phyloP scores from a whole-genome alignment of 2,113 vertebrate genomes.

The Salvelinus sp. region DNA sequence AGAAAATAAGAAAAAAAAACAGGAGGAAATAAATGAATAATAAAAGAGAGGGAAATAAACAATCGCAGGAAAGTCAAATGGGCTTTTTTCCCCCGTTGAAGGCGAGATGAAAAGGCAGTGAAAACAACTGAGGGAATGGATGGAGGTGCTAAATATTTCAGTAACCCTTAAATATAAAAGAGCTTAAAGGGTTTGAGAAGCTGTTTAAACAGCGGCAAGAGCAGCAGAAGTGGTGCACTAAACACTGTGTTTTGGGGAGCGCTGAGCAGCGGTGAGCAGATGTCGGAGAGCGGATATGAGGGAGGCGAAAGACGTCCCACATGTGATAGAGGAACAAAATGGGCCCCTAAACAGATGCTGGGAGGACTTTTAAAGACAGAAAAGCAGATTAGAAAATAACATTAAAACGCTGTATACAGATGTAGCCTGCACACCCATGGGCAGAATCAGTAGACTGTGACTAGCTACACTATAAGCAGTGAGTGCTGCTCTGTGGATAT shows the following conservation, averaged over 20 bases:
- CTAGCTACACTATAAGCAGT: too few species aligned
- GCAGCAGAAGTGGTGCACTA: slow-evolving; percentile 5
- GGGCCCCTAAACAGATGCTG: slow-evolving; percentile 21
- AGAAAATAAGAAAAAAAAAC: neutral
- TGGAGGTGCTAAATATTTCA: slow-evolving; percentile 31
- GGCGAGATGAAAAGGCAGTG: neutral
- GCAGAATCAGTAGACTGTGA: neutral
- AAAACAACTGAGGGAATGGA: slow-evolving; percentile 18
- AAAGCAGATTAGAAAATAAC: slow-evolving; percentile 11
- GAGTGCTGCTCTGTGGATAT: neutral
- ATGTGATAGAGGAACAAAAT: slow-evolving; percentile 20
- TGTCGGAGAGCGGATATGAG: slow-evolving; percentile 24
- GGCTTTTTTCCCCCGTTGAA: too few species aligned
- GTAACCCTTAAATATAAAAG: slow-evolving; percentile 34
- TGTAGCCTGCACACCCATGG: neutral
- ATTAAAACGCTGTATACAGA: neutral
- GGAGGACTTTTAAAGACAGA: neutral
- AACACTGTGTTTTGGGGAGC: slow-evolving; percentile 27
- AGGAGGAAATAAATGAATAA: neutral
- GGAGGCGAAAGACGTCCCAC: neutral
- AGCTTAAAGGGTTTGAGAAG: slow-evolving; percentile 26
- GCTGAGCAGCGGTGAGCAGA: slow-evolving; percentile 16
- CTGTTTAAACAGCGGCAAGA: slow-evolving; percentile 15
- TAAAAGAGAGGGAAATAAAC: slow-evolving; percentile 1
- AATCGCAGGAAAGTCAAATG: neutral